phyloP scores from a whole-genome alignment of 2,888 invertebrate species.

The Epinotia nisella region DNA sequence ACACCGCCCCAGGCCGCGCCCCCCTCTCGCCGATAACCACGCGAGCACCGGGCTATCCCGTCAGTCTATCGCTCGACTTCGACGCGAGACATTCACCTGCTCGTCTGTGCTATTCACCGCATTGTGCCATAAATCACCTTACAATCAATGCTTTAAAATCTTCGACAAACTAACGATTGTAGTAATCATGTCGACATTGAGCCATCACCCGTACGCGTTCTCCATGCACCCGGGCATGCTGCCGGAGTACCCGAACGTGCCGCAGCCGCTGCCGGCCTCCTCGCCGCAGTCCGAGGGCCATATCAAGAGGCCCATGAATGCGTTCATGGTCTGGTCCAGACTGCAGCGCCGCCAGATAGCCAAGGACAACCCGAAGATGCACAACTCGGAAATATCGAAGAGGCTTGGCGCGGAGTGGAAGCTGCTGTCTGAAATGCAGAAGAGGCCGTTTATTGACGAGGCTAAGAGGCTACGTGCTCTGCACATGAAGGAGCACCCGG shows the following conservation, averaged over 20 bases:
- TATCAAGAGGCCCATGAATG: slow-evolving; percentile 99
- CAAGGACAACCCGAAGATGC: slow-evolving; percentile 97
- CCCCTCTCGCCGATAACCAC: slow-evolving; percentile 67
- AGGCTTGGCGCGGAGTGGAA: slow-evolving; percentile 98
- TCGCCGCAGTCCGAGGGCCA: slow-evolving; percentile 88
- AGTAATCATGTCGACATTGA: slow-evolving; percentile 77
- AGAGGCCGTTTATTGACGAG: slow-evolving; percentile 97
- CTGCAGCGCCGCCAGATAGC: slow-evolving; percentile 96
- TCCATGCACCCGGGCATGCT: slow-evolving; percentile 81
- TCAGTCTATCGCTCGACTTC: slow-evolving; percentile 80
- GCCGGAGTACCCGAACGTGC: slow-evolving; percentile 75
- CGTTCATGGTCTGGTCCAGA: slow-evolving; percentile 98
- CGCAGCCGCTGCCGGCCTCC: slow-evolving; percentile 76
- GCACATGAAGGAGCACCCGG: slow-evolving; percentile 96
- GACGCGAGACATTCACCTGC: slow-evolving; percentile 76
- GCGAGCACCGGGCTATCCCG: slow-evolving; percentile 62
- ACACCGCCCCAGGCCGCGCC: slow-evolving; percentile 70
- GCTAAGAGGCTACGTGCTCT: slow-evolving; percentile 94
- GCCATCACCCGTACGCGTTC: slow-evolving; percentile 83
- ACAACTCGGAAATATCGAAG: slow-evolving; percentile 95
- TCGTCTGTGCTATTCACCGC: slow-evolving; percentile 70
- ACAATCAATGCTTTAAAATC: slow-evolving; percentile 70
- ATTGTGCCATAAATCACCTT: slow-evolving; percentile 73
- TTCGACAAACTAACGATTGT: slow-evolving; percentile 54
- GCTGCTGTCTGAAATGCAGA: slow-evolving; percentile 92